Conservation (phyloP, 2,113 vertebrate species). For the Nannospalax galili region DNA sequence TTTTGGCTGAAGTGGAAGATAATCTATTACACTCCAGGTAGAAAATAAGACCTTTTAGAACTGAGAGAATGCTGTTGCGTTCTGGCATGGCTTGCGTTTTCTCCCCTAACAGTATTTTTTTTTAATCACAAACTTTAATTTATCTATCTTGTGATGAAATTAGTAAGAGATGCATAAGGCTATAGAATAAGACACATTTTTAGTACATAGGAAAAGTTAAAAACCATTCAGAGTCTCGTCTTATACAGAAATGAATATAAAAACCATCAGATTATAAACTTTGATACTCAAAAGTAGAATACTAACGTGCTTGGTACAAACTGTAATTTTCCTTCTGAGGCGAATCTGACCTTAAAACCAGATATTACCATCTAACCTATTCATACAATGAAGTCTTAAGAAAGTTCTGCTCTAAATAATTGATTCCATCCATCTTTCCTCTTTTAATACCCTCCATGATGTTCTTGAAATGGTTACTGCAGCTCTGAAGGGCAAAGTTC, state of each 20-base stretch:
- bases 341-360: constrained; percentile 18
- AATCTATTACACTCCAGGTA: neutral
- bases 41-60: constrained; percentile 21
- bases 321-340: neutral
- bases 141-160: neutral
- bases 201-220: neutral
- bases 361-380: constrained; percentile 1
- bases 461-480: neutral
- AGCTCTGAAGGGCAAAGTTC: neutral
- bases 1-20: neutral
- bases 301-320: neutral
- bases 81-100: neutral
- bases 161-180: neutral
- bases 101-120: neutral
- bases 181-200: constrained; percentile 42
- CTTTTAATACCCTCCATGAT: neutral
- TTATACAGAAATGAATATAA: neutral
- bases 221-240: neutral
- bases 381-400: constrained; percentile 7
- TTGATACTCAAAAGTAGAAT: constrained; percentile 5
- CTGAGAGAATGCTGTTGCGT: neutral
- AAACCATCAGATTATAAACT: neutral
- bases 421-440: neutral
- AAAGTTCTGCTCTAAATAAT: neutral
- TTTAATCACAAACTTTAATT: constrained; percentile 19